Percentiles rank a stretch among this genome's conserved stretches.
phyloP scores from a whole-genome alignment of 2,113 vertebrate species.

The Glaucomys volans region DNA sequence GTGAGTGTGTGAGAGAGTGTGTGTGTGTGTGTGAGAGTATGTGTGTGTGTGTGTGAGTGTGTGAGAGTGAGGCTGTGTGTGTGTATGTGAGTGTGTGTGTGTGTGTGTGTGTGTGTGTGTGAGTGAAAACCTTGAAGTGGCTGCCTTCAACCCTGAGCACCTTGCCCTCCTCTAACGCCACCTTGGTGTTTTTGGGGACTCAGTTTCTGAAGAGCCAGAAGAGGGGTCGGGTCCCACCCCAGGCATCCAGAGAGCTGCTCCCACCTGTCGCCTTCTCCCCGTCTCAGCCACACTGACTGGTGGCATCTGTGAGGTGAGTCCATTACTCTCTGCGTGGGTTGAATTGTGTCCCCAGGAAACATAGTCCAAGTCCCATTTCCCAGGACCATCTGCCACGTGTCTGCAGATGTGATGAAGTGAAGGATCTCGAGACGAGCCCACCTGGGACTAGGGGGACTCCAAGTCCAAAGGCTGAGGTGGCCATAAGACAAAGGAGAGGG shows the following conservation, averaged over 20 bases:
- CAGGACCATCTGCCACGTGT: not conserved
- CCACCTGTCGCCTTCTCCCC: not conserved
- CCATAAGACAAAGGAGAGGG: too few species aligned
- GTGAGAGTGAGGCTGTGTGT: too few species aligned
- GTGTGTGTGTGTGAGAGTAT: too few species aligned
- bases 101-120: not conserved
- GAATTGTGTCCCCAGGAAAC: not conserved
- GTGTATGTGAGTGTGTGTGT: not conserved
- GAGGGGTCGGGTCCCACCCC: accelerated
- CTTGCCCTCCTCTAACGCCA: not conserved
- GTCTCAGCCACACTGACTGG: not conserved
- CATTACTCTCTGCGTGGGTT: not conserved
- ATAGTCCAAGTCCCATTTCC: not conserved
- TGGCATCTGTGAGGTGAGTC: not conserved
- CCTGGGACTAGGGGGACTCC: too few species aligned
- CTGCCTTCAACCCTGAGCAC: not conserved
- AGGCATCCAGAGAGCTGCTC: not conserved
- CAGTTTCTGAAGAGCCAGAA: not conserved
- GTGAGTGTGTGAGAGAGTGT: not conserved
- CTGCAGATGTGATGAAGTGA: not conserved
- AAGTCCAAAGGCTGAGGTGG: accelerated
- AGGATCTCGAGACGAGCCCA: not conserved
- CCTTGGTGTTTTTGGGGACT: accelerated
- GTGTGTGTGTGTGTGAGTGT: not conserved
- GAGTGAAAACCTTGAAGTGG: not conserved